Percentiles rank a stretch among this genome's conserved stretches.
Evolutionary conservation across 2,797 vertebrate genomes (phyloP).

Genomic region (Coreius guichenoti): DNA sequence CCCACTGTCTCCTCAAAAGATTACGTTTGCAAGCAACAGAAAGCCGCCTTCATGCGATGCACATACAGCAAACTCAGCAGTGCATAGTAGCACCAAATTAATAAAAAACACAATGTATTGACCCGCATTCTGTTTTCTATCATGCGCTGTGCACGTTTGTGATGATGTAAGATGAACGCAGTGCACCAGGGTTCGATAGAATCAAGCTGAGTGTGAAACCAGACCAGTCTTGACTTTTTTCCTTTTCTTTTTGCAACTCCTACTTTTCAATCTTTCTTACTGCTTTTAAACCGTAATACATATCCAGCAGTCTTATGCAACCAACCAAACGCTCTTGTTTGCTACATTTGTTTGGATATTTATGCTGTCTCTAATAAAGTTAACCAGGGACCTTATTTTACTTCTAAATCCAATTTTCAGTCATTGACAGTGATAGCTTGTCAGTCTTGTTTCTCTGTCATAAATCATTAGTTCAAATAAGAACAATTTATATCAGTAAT

Average conservation of each 20-base stretch:
- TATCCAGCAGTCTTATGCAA: not conserved
- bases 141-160: too few species aligned
- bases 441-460: not conserved
- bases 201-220: too few species aligned
- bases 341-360: not conserved
- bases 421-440: not conserved
- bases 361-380: not conserved
- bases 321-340: not conserved
- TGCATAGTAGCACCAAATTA: too few species aligned
- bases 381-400: not conserved
- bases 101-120: too few species aligned
- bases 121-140: too few species aligned
- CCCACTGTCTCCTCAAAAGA: too few species aligned
- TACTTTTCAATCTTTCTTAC: not conserved
- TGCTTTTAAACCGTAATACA: conserved; percentile 5
- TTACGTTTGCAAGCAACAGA: too few species aligned
- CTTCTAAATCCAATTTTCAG: not conserved
- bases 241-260: not conserved
- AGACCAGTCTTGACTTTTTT: too few species aligned
- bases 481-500: conserved; percentile 2
- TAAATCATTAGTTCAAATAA: not conserved
- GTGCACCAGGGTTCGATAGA: too few species aligned
- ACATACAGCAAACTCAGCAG: too few species aligned
- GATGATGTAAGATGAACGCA: too few species aligned
- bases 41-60: too few species aligned